Percentiles rank a stretch among this genome's conserved stretches.
phyloP scores from a whole-genome alignment of 2,797 vertebrate species.

The Cynopterus sphinx region DNA sequence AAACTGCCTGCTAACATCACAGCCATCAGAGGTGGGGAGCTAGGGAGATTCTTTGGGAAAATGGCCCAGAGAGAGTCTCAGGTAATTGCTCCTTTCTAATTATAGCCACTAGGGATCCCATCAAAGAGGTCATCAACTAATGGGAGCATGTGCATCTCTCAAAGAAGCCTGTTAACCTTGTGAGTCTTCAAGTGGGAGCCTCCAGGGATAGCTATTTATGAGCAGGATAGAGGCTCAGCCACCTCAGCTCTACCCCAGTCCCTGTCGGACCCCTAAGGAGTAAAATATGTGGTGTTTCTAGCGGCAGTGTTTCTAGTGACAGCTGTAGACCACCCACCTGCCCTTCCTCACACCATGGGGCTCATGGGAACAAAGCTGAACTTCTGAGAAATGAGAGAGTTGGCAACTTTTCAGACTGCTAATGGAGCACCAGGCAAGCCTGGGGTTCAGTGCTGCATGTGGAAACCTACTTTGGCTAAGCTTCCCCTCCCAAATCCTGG shows the following conservation, averaged over 20 bases:
- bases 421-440: neutral
- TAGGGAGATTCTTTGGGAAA: neutral
- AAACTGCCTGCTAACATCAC: neutral
- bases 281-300: neutral
- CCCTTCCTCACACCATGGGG: neutral
- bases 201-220: neutral
- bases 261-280: neutral
- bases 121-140: neutral
- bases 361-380: neutral
- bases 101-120: neutral
- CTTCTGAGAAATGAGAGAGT: neutral
- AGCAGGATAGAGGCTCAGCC: neutral
- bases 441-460: neutral
- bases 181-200: neutral
- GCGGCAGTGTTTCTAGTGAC: neutral
- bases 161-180: neutral
- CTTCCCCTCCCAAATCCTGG: neutral
- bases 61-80: neutral
- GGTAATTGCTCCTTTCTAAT: neutral
- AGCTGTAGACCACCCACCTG: neutral
- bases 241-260: neutral
- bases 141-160: neutral
- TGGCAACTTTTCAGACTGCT: neutral
- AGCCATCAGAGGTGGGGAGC: neutral
- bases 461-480: neutral